Percentiles rank a stretch among this genome's conserved stretches.
phyloP scores from a whole-genome alignment of 2,113 vertebrate genomes.

The Sebastes schlegelii region DNA sequence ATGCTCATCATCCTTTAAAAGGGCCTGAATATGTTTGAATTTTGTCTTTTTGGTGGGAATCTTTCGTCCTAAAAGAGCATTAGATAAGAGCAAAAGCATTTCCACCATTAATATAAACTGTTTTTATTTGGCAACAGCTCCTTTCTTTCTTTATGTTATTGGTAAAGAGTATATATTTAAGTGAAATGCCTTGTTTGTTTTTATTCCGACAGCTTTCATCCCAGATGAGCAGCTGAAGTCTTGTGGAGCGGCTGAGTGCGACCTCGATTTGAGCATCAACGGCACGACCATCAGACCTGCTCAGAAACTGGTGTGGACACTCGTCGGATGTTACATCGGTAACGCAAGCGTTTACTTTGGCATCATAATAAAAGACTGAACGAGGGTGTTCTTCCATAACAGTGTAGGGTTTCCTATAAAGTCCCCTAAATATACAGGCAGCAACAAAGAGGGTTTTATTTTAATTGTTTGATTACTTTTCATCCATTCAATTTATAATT shows the following conservation, averaged over 20 bases:
- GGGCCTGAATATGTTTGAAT: not conserved
- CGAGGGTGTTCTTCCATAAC: not conserved
- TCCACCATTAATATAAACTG: not conserved
- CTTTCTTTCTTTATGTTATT: not conserved
- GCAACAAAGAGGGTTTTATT: not conserved
- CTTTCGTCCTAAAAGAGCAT: too few relatives aligned
- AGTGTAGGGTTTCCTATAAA: not conserved
- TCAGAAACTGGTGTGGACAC: constrained; percentile 84
- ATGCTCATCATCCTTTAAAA: not conserved
- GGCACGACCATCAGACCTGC: constrained; percentile 77
- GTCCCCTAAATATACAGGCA: not conserved
- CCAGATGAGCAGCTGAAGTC: constrained; percentile 80
- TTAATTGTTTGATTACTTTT: not conserved
- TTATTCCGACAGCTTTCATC: constrained; percentile 72
- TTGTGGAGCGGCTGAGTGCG: constrained; percentile 90
- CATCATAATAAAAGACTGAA: not conserved
- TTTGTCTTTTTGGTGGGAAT: not conserved
- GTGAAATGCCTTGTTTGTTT: constrained; percentile 5
- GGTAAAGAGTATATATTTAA: not conserved
- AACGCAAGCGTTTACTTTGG: not conserved
- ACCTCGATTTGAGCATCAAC: constrained; percentile 37
- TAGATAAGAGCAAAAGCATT: not conserved
- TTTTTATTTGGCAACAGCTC: not conserved
- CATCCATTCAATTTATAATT: too few relatives aligned
- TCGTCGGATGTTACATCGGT: constrained; percentile 94